Base-by-base conservation (phyloP, 2,888 invertebrate genomes). In the Eristalis arbustorum region DNA sequence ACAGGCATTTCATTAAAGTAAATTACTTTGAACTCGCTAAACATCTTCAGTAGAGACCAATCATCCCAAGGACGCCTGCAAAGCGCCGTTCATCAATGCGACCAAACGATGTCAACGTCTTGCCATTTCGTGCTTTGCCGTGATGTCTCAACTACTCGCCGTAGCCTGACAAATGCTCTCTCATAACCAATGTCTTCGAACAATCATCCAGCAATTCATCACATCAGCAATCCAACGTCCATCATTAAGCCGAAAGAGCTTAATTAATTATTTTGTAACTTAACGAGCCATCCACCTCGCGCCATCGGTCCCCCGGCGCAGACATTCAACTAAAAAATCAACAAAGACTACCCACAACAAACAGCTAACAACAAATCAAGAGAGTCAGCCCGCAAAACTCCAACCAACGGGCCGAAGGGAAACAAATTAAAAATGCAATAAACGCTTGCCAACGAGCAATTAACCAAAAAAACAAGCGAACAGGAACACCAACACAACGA, bases 351-450 rank as follows among this genome's bases (percentile, higher is more conserved):
- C 64, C n/a, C n/a, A 61, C 59, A 71, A 71, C 56, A 37, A 75
- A 71, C 67, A 57, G n/a, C 67, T 18, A 22, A 68, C 67, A 63
- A 13, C 56, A 68, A 37, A 23, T 64, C 71, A 64, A 28, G 57
- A 59, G 40, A 63, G 61, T 59, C 69, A 77, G 31, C 83, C 63
- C 34, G 64, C 61, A 23, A 23, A 78, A 78, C 64, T 74, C 74
- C 74, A 79, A 57, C 59, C 78, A 77, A 68, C 63, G 3, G 49
- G 79, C 66, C 8, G 56, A 66, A 61, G 37, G 66, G 62, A 69
- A 69, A 74, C 59, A 62, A 79, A 84, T 71, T 84, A 71, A 79
- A 84, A 79, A 66, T 79, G 69, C 84, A 84, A 84, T 84, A 79
- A 84, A 84, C 79, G 74, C 59, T 79, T 66, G 49, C 74, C 66